Evolutionary conservation across 2,113 vertebrate species (phyloP).

Genomic region (Oncorhynchus masou): DNA sequence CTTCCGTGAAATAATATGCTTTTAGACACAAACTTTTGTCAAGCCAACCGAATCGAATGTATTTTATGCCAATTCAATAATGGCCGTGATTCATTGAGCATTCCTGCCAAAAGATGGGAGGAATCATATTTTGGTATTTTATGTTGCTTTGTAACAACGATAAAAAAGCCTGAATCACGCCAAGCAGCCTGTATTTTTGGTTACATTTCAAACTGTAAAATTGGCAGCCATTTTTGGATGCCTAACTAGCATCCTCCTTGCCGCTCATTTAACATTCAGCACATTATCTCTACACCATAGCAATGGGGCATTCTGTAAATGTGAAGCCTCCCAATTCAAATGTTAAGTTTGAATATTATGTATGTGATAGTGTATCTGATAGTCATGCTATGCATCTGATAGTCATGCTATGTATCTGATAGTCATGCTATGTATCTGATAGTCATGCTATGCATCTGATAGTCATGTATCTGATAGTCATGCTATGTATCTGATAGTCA

Average conservation of each 20-base stretch:
- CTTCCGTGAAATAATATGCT: not conserved
- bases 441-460: slow-evolving; percentile 52
- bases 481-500: slow-evolving; percentile 52
- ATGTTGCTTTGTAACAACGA: not conserved
- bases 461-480: slow-evolving; percentile 55
- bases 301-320: slow-evolving; percentile 31
- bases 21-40: not conserved
- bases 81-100: not conserved
- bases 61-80: slow-evolving; percentile 16
- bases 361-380: slow-evolving; percentile 39
- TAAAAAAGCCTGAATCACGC: not conserved
- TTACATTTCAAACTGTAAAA: not conserved
- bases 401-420: slow-evolving; percentile 53
- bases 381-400: slow-evolving; percentile 52
- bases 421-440: slow-evolving; percentile 53
- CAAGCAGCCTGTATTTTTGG: not conserved
- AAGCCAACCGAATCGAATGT: slow-evolving; percentile 3
- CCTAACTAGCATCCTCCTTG: slow-evolving; percentile 5
- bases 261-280: slow-evolving; percentile 37
- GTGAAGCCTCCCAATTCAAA: slow-evolving; percentile 58
- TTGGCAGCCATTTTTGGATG: slow-evolving; percentile 4
- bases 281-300: slow-evolving; percentile 14
- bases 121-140: slow-evolving; percentile 10
- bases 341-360: slow-evolving; percentile 64
- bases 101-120: not conserved